phyloP scores from a whole-genome alignment of 2,888 invertebrate species.

The Eupithecia abbreviata region DNA sequence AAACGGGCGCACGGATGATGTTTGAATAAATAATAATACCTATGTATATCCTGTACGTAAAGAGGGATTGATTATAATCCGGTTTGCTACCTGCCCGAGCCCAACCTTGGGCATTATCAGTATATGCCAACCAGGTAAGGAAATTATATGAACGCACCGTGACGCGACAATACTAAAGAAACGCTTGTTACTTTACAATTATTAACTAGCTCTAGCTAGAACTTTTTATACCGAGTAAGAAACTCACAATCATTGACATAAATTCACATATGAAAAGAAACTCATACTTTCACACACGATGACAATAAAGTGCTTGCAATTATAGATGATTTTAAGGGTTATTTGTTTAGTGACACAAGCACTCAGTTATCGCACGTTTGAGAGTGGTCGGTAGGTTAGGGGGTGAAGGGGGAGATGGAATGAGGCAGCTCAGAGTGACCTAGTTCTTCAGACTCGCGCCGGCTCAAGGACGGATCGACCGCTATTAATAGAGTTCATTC shows the following conservation, averaged over 20 bases:
- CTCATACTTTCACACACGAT: constrained; percentile 23
- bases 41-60: constrained; percentile 49
- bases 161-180: constrained; percentile 46
- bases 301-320: constrained; percentile 23
- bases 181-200: constrained; percentile 48
- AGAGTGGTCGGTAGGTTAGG: constrained; percentile 50
- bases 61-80: constrained; percentile 68
- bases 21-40: constrained; percentile 47
- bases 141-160: constrained; percentile 33
- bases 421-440: constrained; percentile 75
- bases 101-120: constrained; percentile 66
- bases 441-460: constrained; percentile 75
- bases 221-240: constrained; percentile 1
- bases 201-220: not conserved
- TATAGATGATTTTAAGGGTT: constrained; percentile 54
- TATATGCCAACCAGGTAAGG: constrained; percentile 73
- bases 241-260: constrained; percentile 4
- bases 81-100: constrained; percentile 71
- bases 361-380: constrained; percentile 44
- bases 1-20: constrained; percentile 31
- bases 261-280: constrained; percentile 17
- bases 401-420: constrained; percentile 58
- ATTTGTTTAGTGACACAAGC: constrained; percentile 52
- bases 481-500: constrained; percentile 82
- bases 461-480: constrained; percentile 82